Evolutionary conservation across 2,113 vertebrate genomes (phyloP).

Genomic region (Anarrhichthys ocellatus): DNA sequence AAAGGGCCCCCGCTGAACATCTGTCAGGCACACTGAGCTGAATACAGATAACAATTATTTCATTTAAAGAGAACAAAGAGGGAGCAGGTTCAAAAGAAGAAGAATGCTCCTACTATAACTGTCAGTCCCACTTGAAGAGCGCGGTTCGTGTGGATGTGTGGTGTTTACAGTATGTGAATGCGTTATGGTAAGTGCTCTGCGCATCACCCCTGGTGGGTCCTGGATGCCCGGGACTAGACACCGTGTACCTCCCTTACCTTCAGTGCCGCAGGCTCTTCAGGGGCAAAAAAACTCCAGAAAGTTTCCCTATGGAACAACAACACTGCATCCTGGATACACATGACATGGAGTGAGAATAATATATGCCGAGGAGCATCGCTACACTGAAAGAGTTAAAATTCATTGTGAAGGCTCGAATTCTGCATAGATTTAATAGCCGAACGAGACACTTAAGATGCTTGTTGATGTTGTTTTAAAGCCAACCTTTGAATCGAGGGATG

Average conservation of each 20-base stretch:
- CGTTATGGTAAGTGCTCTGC: background rate
- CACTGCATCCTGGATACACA: background rate
- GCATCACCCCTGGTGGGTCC: background rate
- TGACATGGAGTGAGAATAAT: background rate
- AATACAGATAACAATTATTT: conserved; percentile 8
- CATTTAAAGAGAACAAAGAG: conserved; percentile 8
- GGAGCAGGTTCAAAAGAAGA: background rate
- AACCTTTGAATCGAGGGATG: background rate
- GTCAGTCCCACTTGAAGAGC: background rate
- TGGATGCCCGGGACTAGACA: conserved; percentile 49
- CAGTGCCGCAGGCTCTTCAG: conserved; percentile 34
- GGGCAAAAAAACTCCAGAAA: background rate
- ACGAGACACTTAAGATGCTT: conserved; percentile 3
- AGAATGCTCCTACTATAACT: background rate
- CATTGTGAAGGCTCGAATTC: background rate
- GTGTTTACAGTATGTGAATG: background rate
- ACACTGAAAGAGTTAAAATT: background rate
- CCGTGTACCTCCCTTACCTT: background rate
- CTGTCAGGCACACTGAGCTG: conserved; percentile 1
- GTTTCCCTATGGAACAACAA: conserved; percentile 13
- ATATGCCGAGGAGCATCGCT: background rate
- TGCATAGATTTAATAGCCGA: background rate
- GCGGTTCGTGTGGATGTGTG: background rate
- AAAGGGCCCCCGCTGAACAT: conserved; percentile 1
- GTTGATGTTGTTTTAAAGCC: background rate